Evolutionary conservation across 2,888 invertebrate genomes (phyloP), one percentile per base, ranked within the genome.

Genomic region (Eucriotettix oculatus): DNA sequence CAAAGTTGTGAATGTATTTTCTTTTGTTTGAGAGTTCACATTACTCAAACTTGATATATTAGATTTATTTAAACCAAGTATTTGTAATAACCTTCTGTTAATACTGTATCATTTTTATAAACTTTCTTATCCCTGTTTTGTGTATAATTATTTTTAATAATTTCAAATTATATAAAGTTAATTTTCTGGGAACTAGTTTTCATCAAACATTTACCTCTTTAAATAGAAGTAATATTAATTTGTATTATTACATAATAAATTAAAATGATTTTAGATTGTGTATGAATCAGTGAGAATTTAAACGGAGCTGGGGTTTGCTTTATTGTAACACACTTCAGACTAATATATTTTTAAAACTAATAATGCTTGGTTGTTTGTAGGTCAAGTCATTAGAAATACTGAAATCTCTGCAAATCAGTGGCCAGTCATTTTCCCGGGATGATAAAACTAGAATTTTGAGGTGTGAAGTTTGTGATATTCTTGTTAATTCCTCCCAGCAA

Each of bases 401-500:
- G 54, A 60, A 61, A 16, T 59, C 63, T 17, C 62, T 65, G 1
- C 58, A 62, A 55, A 59, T 44, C 29, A 61, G 60, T 53, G 65
- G 63, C 12, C 63, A 66, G 56, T 61, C 61, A 16, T 64, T 64
- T 40, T 62, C 64, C 14, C 62, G 61, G 17, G 64, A 64, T 53
- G 63, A 64, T 52, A 62, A 64, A 16, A 63, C 64, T 2, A 64
- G 60, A 52, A 64, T 63, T 17, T 57, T 66, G 41, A 64, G 61
- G 56, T 66, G 66, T 61, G 65, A 66, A 42, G 61, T 68, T 10
- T 69, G 69, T 58, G 66, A 67, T 62, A 65, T 68, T 16, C 65
- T 65, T 3, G 68, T 68, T 40, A 68, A 69, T 61, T 68, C 68
- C 10, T 66, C 68, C 0, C 67, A 68, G 58, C 67, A 69, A 57